phyloP scores from a whole-genome alignment of 2,888 invertebrate genomes.

The Drosophila melanocephala region DNA sequence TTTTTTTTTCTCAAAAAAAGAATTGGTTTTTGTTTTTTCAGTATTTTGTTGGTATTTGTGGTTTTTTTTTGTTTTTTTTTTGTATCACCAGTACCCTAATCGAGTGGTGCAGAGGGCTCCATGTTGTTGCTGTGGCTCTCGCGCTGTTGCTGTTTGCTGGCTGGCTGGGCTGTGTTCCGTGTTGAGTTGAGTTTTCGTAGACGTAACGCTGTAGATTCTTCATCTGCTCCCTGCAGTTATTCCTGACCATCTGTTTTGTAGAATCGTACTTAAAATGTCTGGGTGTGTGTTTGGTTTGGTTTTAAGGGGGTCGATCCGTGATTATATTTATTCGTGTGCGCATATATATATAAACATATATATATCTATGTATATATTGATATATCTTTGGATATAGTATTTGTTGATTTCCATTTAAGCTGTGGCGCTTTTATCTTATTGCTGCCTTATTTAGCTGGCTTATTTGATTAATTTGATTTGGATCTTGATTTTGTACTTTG shows the following conservation, averaged over 20 bases:
- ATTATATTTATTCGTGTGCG: conserved; percentile 16
- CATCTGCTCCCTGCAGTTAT: conserved; percentile 37
- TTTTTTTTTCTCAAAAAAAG: conserved; percentile 12
- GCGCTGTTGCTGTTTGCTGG: conserved; percentile 31
- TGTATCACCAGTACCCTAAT: conserved; percentile 85
- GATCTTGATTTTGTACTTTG: conserved; percentile 36
- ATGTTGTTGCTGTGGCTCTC: conserved; percentile 32
- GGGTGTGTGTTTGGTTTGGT: conserved; percentile 16
- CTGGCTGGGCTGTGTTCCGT: conserved; percentile 11
- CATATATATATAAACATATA: background rate
- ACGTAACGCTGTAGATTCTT: conserved; percentile 19
- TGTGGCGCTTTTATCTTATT: conserved; percentile 43
- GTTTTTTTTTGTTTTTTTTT: conserved; percentile 63
- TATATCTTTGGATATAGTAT: conserved; percentile 12
- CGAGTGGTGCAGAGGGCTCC: conserved; percentile 69
- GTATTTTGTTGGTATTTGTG: conserved; percentile 22
- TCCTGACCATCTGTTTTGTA: conserved; percentile 39
- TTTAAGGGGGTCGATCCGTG: conserved; percentile 9
- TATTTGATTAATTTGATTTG: conserved; percentile 26
- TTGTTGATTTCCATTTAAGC: conserved; percentile 40
- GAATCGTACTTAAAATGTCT: conserved; percentile 33
- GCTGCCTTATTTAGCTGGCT: conserved; percentile 23
- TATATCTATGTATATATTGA: conserved; percentile 1
- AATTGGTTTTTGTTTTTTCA: conserved; percentile 35
- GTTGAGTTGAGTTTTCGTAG: conserved; percentile 23